Evolutionary conservation across 2,797 vertebrate genomes (phyloP).

Genomic region (Limnodromus scolopaceus): DNA sequence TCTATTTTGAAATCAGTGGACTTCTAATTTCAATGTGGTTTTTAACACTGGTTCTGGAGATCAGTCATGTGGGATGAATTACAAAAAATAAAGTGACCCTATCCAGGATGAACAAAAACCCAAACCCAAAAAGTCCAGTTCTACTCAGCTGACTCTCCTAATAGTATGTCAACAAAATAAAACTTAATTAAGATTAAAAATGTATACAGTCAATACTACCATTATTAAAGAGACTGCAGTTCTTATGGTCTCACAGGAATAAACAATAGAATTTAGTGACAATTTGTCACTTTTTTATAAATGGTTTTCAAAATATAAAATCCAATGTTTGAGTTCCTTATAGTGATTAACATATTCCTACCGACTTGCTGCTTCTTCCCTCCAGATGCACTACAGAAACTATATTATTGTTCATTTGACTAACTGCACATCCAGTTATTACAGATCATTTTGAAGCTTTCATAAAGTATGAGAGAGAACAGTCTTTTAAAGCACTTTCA

Average conservation of each 20-base stretch:
- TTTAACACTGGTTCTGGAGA: background rate
- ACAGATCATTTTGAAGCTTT: constrained; percentile 36
- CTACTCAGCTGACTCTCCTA: background rate
- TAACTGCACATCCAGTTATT: constrained; percentile 23
- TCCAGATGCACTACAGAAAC: background rate
- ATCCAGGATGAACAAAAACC: background rate
- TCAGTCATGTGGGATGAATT: background rate
- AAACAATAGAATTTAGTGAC: background rate
- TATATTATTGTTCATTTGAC: constrained; percentile 28
- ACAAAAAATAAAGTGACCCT: background rate
- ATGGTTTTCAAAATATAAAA: background rate
- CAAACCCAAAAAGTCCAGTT: background rate
- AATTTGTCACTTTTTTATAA: background rate
- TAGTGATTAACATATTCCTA: background rate
- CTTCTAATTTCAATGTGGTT: background rate
- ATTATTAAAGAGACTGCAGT: background rate
- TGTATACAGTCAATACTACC: background rate
- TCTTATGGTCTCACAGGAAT: background rate
- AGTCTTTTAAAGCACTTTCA: constrained; percentile 28
- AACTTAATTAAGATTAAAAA: background rate
- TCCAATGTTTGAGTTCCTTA: background rate
- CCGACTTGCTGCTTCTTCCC: background rate
- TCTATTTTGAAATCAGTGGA: background rate
- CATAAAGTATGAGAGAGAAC: background rate
- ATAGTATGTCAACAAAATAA: background rate